Conservation (phyloP, 2,113 vertebrate genomes). For the Halcyon senegalensis region DNA sequence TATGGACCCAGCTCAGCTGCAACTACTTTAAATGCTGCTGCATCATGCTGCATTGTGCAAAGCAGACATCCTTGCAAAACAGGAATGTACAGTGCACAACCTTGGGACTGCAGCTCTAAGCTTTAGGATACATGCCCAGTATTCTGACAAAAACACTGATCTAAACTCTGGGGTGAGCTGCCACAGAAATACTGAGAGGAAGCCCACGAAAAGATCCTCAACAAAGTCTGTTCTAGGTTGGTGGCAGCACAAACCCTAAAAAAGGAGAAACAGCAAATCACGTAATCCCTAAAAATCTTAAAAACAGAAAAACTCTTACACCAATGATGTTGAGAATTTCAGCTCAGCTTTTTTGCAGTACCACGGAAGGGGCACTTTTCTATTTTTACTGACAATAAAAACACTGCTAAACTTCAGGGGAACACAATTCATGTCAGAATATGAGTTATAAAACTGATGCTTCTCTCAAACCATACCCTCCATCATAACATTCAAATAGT, state of each 20-base stretch:
- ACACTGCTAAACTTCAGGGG: not conserved
- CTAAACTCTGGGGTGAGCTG: not conserved
- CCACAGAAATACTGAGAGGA: not conserved
- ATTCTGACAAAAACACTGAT: not conserved
- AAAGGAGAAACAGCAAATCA: not conserved
- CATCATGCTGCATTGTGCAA: conserved; percentile 38
- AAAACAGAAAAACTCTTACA: not conserved
- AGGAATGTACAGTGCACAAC: not conserved
- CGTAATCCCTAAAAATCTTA: not conserved
- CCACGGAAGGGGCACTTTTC: not conserved
- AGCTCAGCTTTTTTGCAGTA: not conserved
- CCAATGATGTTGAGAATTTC: not conserved
- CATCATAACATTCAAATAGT: not conserved
- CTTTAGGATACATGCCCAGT: not conserved
- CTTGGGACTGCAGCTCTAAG: not conserved
- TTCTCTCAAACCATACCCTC: not conserved
- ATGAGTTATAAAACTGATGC: not conserved
- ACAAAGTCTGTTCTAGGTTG: not conserved
- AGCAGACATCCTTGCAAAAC: not conserved
- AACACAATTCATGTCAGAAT: not conserved
- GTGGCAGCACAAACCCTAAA: not conserved
- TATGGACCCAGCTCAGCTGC: not conserved
- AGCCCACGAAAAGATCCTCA: not conserved
- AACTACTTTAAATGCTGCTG: not conserved
- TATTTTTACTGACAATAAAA: not conserved